These are phyloP conservation scores for Microctonus hyperodae DNA, from an alignment of 2,888 invertebrate genomes.

Conservation along the genomic window DNA sequence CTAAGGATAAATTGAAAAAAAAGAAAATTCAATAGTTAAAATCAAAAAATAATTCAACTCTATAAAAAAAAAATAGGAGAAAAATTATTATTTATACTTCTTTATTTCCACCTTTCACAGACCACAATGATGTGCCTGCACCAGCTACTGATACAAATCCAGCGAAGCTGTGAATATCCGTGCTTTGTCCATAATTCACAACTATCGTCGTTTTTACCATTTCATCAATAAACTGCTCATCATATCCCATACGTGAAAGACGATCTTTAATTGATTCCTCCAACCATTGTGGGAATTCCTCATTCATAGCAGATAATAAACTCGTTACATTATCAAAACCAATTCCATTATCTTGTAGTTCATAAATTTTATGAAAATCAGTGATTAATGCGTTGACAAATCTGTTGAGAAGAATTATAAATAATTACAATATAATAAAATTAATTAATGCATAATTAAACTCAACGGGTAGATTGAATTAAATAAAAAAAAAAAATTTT, in stretches of 20 bases:
- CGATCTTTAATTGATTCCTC: constrained; percentile 57
- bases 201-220: constrained; percentile 66
- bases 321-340: constrained; percentile 65
- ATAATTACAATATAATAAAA: neutral
- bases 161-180: constrained; percentile 65
- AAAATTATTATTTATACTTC: constrained; percentile 48
- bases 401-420: constrained; percentile 38
- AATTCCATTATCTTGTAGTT: constrained; percentile 64
- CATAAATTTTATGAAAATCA: constrained; percentile 66
- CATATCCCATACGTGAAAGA: constrained; percentile 62
- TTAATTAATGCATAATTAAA: neutral
- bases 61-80: too few species aligned
- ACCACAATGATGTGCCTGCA: constrained; percentile 66
- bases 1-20: constrained; percentile 41
- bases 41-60: constrained; percentile 7
- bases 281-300: constrained; percentile 63
- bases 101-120: constrained; percentile 69
- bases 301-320: constrained; percentile 66
- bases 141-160: constrained; percentile 66
- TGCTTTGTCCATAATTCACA: constrained; percentile 70
- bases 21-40: neutral
- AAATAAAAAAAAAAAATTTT: neutral
- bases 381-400: constrained; percentile 44
- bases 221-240: constrained; percentile 66
- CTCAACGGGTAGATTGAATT: neutral